Percentiles rank a stretch among this genome's conserved stretches.
phyloP scores from a whole-genome alignment of 2,113 vertebrate genomes.

The Scartelaos histophorus region DNA sequence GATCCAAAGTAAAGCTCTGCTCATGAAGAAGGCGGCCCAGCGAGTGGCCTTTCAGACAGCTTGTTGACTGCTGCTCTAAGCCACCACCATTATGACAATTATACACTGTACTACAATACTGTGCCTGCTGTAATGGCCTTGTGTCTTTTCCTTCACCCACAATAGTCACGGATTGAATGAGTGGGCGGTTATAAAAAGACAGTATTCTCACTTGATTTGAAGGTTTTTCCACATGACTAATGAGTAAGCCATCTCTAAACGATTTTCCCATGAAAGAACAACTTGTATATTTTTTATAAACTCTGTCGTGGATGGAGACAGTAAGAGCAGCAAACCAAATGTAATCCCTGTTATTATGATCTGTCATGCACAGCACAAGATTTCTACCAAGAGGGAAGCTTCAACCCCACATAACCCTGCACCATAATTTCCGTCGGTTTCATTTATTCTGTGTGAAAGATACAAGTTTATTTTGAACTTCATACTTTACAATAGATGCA shows the following conservation, averaged over 20 bases:
- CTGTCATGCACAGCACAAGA: constrained; percentile 54
- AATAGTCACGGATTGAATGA: constrained; percentile 9
- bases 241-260: neutral
- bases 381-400: constrained; percentile 44
- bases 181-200: neutral
- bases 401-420: constrained; percentile 18
- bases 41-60: constrained; percentile 42
- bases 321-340: constrained; percentile 24
- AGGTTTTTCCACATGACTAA: constrained; percentile 31
- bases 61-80: constrained; percentile 41
- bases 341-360: constrained; percentile 68
- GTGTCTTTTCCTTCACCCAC: constrained; percentile 3
- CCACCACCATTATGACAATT: constrained; percentile 44
- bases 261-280: constrained; percentile 32
- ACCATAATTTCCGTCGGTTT: constrained; percentile 49
- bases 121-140: constrained; percentile 8
- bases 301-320: constrained; percentile 9
- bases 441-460: constrained; percentile 70
- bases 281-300: constrained; percentile 11
- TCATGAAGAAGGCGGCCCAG: constrained; percentile 25
- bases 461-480: constrained; percentile 54
- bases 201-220: constrained; percentile 12
- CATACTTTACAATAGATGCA: constrained; percentile 57
- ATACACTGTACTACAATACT: constrained; percentile 12
- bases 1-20: constrained; percentile 19